Conservation (phyloP, 2,113 vertebrate genomes). For the Gymnocephalus cernua region DNA sequence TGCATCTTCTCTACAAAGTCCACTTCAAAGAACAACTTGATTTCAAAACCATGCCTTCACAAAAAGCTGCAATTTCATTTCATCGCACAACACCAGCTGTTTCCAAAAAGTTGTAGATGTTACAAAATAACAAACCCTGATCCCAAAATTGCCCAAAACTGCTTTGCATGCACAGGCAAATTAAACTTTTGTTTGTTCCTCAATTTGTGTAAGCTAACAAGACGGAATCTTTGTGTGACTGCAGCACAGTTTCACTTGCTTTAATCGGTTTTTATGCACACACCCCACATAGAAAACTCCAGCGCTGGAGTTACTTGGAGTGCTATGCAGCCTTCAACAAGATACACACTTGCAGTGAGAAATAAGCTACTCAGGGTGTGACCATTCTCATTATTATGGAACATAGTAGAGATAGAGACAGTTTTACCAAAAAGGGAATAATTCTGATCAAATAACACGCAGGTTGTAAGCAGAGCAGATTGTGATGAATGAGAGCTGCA, state of each 20-base stretch:
- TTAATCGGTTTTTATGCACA: background rate
- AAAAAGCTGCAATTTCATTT: slow-evolving; percentile 11
- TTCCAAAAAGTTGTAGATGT: background rate
- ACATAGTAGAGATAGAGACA: background rate
- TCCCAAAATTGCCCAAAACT: slow-evolving; percentile 1
- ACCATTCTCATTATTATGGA: background rate
- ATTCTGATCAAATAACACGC: background rate
- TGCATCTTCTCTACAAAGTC: background rate
- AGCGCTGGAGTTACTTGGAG: background rate
- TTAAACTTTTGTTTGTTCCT: slow-evolving; percentile 18
- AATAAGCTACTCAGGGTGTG: background rate
- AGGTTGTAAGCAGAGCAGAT: background rate
- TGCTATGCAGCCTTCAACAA: background rate
- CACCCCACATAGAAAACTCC: background rate
- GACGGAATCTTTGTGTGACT: slow-evolving; percentile 22
- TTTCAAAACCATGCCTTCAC: background rate
- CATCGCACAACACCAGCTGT: background rate
- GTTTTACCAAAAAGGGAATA: background rate
- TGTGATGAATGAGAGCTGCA: background rate
- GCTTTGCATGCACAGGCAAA: slow-evolving; percentile 8
- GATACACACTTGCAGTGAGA: background rate
- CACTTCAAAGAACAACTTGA: slow-evolving; percentile 3
- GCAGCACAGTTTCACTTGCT: slow-evolving; percentile 6
- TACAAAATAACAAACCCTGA: slow-evolving; percentile 12
- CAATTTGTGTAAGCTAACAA: slow-evolving; percentile 35